Base-by-base conservation (phyloP, 1,140 invertebrate species). In the Scaptomyza pallida region DNA sequence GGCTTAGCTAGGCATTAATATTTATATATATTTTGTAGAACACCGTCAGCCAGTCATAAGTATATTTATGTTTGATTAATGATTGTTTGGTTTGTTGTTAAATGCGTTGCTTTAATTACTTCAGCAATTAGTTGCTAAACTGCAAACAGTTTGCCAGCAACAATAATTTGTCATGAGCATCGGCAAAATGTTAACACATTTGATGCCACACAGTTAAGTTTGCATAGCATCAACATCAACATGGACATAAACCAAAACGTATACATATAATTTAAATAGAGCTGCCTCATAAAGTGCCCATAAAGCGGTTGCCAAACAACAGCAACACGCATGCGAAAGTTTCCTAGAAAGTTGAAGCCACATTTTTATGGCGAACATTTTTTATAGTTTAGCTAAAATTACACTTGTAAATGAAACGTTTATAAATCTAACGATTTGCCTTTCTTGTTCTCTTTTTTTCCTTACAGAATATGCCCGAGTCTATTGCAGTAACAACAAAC, bases 51-150 rank as follows among this genome's bases (percentile, higher is more conserved):
- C 52, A 41, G 37, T 55, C 52, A 43, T 55, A 55, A 55, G 52
- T 55, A 71, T 62, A 74, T 74, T 78, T n/a, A 54, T 57, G 54
- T 62, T 75, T 85, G 81, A 85, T 85, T 85, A 86, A 85, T 85
- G 81, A 86, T n/a, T 86, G 68, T 69, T 69, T 43, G 51, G 17
- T 55, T 60, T 37, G 65, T 68, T 64, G 55, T n/a, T n/a, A 62
- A 48, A 48, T 57, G 73, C 55, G 79, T 56, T 78, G 72, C 76
- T 86, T 76, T 86, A 85, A 85, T 85, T 85, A 86, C 80, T 65
- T 56, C 72, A 67, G 81, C 80, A 85, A 85, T 85, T 86, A 85
- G 81, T 73, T 70, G 78, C 64, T 78, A 60, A 78, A 73, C 26
- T 47, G 61, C 43, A 82, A 77, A 73, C 56, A 56, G 63, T 75